Evolutionary conservation across 53 echinoderm and acorn worm genomes (phyloP), one percentile per base, ranked within the genome.

Genomic region (Apostichopus leukothele): DNA sequence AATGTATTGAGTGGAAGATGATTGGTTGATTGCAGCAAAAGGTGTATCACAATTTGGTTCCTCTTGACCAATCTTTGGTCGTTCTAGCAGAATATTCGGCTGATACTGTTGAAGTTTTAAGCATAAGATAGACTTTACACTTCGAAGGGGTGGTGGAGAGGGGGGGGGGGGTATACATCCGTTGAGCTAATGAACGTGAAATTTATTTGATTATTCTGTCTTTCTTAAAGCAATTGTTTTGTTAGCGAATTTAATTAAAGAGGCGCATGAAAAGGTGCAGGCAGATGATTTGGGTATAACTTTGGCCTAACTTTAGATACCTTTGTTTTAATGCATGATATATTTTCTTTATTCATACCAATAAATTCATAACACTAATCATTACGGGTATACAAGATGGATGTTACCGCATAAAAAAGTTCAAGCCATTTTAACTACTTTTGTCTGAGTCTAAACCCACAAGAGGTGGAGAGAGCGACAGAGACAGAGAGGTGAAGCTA

Each of bases 341-440:
- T 39, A 39, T n/a, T 71, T 71, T 18, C 71, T 18, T 71, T 71
- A 71, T 71, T 71, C 71, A 71, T 71, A n/a, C 13, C 18, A 18
- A 71, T 71, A 71, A 71, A 71, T 71, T 71, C 71, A 71, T 71
- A 71, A 71, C n/a, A 71, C 71, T n/a, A 71, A 71, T 71, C 71
- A 19, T 19, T 71, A n/a, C 71, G 6, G 6, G 10, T 6, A 71
- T 19, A 63, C 63, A 71, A 71, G 71, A 71, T 71, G 71, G 71
- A 71, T 71, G 71, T 71, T 71, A n/a, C 20, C 18, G 18, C 18
- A 19, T n/a, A 71, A n/a, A 71, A 68, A 16, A 6, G 71, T 19
- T 71, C 6, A 18, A 71, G n/a, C 71, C 0, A n/a, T 39, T 19
- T 71, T 71, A 71, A 71, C 71, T 71, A 71, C 71, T 71, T 71